Evolutionary conservation across 2,113 vertebrate genomes (phyloP).

Genomic region (Protobothrops flavoviridis): DNA sequence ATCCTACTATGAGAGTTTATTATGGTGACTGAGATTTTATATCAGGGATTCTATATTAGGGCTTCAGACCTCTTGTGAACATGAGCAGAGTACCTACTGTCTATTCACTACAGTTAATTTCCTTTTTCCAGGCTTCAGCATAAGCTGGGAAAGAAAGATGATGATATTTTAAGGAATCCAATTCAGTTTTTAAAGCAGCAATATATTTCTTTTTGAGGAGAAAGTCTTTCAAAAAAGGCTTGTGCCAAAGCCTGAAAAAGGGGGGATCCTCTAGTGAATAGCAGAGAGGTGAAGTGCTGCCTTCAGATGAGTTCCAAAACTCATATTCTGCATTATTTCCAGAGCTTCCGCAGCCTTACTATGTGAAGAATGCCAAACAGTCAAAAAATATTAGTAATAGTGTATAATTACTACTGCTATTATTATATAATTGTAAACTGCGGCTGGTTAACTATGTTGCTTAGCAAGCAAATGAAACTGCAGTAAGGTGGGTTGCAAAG

Average conservation of each 20-base stretch:
- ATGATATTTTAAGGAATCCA: background rate
- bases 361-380: background rate
- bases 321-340: background rate
- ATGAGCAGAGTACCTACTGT: background rate
- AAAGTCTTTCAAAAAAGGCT: background rate
- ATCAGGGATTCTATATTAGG: background rate
- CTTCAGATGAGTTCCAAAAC: background rate
- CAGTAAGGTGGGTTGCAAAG: background rate
- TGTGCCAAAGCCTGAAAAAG: background rate
- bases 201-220: background rate
- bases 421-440: background rate
- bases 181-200: background rate
- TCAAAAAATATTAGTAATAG: background rate
- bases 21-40: background rate
- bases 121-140: background rate
- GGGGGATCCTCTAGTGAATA: background rate
- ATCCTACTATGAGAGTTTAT: background rate
- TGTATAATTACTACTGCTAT: background rate
- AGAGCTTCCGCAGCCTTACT: background rate
- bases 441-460: background rate
- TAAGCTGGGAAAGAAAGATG: background rate
- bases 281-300: background rate
- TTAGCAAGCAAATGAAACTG: background rate
- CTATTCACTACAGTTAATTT: background rate
- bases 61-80: background rate